Conservation (phyloP, 2,888 invertebrate species). For the Pyralis farinalis region DNA sequence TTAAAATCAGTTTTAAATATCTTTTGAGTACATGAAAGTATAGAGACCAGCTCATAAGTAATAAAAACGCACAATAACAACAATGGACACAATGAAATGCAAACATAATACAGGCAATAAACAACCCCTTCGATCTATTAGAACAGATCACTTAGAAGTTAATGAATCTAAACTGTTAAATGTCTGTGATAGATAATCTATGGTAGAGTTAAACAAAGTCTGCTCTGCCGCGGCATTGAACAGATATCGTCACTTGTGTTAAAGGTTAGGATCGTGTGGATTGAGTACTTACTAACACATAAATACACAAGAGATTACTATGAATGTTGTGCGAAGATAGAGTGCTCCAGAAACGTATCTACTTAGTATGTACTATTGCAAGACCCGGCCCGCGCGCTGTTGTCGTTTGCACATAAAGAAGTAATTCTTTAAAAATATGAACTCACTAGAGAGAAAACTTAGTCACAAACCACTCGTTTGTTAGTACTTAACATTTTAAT, state of each 20-base stretch:
- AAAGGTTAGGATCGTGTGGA: slow-evolving; percentile 25
- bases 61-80: slow-evolving; percentile 44
- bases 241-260: slow-evolving; percentile 10
- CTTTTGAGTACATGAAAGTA: slow-evolving; percentile 70
- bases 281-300: slow-evolving; percentile 32
- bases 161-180: slow-evolving; percentile 22
- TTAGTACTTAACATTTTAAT: slow-evolving; percentile 67
- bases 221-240: slow-evolving; percentile 22
- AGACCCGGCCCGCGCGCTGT: slow-evolving; percentile 63
- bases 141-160: not conserved
- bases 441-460: slow-evolving; percentile 59
- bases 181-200: slow-evolving; percentile 22
- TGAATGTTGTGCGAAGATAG: slow-evolving; percentile 56
- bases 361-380: slow-evolving; percentile 63
- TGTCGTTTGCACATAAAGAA: slow-evolving; percentile 36
- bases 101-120: slow-evolving; percentile 60
- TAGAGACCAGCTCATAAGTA: slow-evolving; percentile 74
- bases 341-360: slow-evolving; percentile 43
- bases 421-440: slow-evolving; percentile 34
- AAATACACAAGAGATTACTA: slow-evolving; percentile 29
- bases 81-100: slow-evolving; percentile 65
- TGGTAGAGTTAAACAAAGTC: slow-evolving; percentile 26
- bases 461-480: slow-evolving; percentile 68
- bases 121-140: slow-evolving; percentile 34
- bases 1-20: slow-evolving; percentile 52